Conservation (phyloP, 2,113 vertebrate genomes). For the Micronisus gabar region DNA sequence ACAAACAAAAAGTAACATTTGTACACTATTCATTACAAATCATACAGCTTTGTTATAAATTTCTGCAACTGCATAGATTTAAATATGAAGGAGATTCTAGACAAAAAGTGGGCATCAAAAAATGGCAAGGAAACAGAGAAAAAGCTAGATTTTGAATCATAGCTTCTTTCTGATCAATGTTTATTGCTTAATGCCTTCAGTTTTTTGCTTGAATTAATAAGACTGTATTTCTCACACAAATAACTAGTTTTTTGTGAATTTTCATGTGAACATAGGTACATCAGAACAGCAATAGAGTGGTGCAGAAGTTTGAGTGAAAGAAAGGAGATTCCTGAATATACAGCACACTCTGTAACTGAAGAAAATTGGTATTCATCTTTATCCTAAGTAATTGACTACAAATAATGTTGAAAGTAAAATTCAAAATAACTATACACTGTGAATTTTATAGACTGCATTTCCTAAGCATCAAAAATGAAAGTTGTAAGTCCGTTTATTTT, state of each 20-base stretch:
- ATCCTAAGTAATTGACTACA: background rate
- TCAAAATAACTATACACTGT: background rate
- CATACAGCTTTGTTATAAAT: background rate
- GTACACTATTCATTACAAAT: background rate
- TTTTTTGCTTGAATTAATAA: background rate
- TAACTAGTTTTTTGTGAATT: background rate
- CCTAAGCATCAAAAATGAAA: background rate
- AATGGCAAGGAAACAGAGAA: background rate
- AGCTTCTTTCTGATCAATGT: background rate
- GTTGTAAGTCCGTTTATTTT: background rate
- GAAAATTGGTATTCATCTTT: slow-evolving; percentile 70
- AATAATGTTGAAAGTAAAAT: background rate
- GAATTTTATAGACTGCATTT: background rate
- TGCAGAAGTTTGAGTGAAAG: slow-evolving; percentile 63
- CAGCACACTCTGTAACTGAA: background rate
- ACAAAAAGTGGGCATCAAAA: background rate
- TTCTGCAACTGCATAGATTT: background rate
- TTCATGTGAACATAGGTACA: slow-evolving; percentile 63
- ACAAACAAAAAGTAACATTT: background rate
- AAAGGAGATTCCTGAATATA: background rate
- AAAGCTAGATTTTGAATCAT: background rate
- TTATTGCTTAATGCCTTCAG: background rate
- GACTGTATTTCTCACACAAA: background rate
- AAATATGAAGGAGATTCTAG: background rate
- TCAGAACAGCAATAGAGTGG: slow-evolving; percentile 68